Evolutionary conservation across 2,888 invertebrate species (phyloP).

Genomic region (Leptinotarsa haldemani): DNA sequence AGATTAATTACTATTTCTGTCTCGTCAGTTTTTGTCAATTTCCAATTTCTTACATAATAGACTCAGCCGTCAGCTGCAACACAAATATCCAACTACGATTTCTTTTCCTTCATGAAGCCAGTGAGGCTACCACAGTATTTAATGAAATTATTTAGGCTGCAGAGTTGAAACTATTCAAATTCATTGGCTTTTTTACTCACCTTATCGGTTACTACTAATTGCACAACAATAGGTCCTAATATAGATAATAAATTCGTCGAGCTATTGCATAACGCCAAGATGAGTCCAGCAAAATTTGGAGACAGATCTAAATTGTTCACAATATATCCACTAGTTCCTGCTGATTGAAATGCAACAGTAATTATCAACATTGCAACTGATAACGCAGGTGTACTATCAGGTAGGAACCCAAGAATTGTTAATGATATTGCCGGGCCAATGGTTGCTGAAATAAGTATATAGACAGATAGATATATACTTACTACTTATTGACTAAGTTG

Average conservation of each 20-base stretch:
- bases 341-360: slow-evolving; percentile 70
- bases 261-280: slow-evolving; percentile 87
- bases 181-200: slow-evolving; percentile 62
- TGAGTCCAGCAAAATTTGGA: slow-evolving; percentile 83
- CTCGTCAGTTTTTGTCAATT: too few relatives aligned
- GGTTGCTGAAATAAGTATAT: background rate
- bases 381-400: slow-evolving; percentile 69
- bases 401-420: slow-evolving; percentile 70
- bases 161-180: background rate
- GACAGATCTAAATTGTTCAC: slow-evolving; percentile 86
- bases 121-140: too few relatives aligned
- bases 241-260: slow-evolving; percentile 81
- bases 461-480: too few relatives aligned
- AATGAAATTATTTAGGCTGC: too few relatives aligned
- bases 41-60: too few relatives aligned
- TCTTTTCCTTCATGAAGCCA: too few relatives aligned
- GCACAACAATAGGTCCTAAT: slow-evolving; percentile 80
- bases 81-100: too few relatives aligned
- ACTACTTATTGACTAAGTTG: too few relatives aligned
- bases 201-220: slow-evolving; percentile 75
- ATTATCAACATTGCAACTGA: slow-evolving; percentile 76
- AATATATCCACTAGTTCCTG: slow-evolving; percentile 72
- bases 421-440: slow-evolving; percentile 70
- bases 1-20: too few relatives aligned
- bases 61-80: too few relatives aligned